These are phyloP conservation scores for Disparrhopalites patrizii DNA, from an alignment of 2,888 invertebrate genomes.

Conservation along the genomic window DNA sequence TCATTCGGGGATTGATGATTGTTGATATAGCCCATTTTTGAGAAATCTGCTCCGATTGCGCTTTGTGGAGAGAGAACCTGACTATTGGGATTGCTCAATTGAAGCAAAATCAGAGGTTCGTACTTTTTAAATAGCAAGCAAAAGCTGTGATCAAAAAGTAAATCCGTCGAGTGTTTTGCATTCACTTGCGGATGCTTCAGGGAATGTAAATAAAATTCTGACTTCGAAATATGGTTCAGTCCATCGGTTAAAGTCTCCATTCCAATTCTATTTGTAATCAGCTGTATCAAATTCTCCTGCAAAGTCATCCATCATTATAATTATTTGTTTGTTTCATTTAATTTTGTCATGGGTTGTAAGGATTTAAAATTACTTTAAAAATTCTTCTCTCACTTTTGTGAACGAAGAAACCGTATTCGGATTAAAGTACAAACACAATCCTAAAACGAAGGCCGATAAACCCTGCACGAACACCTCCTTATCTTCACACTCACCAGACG, in stretches of 20 bases:
- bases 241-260: slow-evolving; percentile 82
- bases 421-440: slow-evolving; percentile 84
- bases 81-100: slow-evolving; percentile 38
- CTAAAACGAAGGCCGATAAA: slow-evolving; percentile 86
- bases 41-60: slow-evolving; percentile 28
- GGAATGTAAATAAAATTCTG: slow-evolving; percentile 86
- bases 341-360: neutral
- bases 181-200: slow-evolving; percentile 89
- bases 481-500: slow-evolving; percentile 82
- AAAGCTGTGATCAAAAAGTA: slow-evolving; percentile 91
- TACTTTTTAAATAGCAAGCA: slow-evolving; percentile 75
- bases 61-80: slow-evolving; percentile 5
- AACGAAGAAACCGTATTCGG: slow-evolving; percentile 73
- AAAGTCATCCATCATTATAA: slow-evolving; percentile 14
- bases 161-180: slow-evolving; percentile 68
- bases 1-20: slow-evolving; percentile 47
- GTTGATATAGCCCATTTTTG: slow-evolving; percentile 40
- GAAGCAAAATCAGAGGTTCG: slow-evolving; percentile 44
- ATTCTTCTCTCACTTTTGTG: slow-evolving; percentile 57
- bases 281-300: slow-evolving; percentile 68
- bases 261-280: slow-evolving; percentile 85
- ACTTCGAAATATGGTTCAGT: slow-evolving; percentile 76
- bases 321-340: neutral
- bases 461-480: slow-evolving; percentile 84
- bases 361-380: slow-evolving; percentile 5